Evolutionary conservation across 1,140 invertebrate species (phyloP), one percentile per base, ranked within the genome.

Genomic region (Wiebesia pumilae): DNA sequence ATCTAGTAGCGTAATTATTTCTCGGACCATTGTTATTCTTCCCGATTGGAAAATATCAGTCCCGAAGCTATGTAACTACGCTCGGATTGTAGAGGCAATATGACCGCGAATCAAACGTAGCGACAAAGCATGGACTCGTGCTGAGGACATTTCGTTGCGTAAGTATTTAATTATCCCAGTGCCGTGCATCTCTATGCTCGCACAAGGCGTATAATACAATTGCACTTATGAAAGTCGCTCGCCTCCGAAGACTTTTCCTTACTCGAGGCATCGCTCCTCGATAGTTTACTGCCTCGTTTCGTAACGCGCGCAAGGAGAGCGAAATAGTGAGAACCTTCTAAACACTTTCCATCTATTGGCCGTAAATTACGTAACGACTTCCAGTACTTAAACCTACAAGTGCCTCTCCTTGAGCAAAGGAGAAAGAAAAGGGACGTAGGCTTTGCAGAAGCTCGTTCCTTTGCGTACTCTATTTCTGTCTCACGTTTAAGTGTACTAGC

Each of bases 361-460:
- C 81, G 81, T 83, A 83, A 83, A 83, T 83, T 83, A 51, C 81
- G 67, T 73, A 83, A 83, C 81, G 81, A 83, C 81, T 83, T 71
- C 81, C 81, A 83, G 43, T 19, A 43, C 65, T 83, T 83, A 33
- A 73, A 54, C 81, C 24, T 47, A 43, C 65, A 58, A 83, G 30
- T 73, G 81, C 58, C 80, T 62, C 43, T 51, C 7, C 33, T 19
- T 24, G 40, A 35, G 38, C 67, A 40, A 35, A 73, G n/a, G 43
- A 51, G 67, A 14, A 69, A 16, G 35, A 24, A 27, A 4, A 40
- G 69, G 38, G 33, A 21, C 0, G 78, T 38, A 47, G 33, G 47
- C 75, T 51, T 77, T n/a, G 21, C 75, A 77, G 75, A 77, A 47
- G 47, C 38, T 21, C 73, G 2, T 9, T 75, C 9, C 75, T 51